Evolutionary conservation across 1,140 invertebrate species (phyloP).

Genomic region (Manduca sexta): DNA sequence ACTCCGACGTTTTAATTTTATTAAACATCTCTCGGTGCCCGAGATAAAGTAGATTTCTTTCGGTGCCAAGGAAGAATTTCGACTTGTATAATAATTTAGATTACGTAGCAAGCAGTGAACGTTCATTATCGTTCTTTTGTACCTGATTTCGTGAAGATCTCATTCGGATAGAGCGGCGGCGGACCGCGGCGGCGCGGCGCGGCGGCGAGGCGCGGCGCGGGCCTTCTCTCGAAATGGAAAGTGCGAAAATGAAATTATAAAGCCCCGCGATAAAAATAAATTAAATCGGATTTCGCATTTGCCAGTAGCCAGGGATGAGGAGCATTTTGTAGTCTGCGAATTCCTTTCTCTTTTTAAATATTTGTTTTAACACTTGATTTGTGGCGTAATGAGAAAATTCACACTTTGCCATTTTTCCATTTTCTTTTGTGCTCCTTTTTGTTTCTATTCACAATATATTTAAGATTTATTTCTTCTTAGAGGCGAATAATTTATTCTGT

Average conservation of each 20-base stretch:
- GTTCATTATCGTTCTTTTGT: constrained; percentile 74
- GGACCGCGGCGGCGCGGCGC: constrained; percentile 63
- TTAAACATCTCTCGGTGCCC: constrained; percentile 63
- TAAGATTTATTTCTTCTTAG: background rate
- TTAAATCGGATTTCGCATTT: constrained; percentile 72
- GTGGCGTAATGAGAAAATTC: constrained; percentile 64
- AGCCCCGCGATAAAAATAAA: constrained; percentile 73
- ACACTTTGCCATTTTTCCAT: constrained; percentile 51
- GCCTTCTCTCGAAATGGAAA: constrained; percentile 69
- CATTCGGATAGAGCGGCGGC: constrained; percentile 69
- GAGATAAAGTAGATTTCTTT: constrained; percentile 72
- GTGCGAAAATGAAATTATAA: constrained; percentile 74
- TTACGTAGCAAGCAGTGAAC: constrained; percentile 70
- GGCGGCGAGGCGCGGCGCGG: constrained; percentile 60
- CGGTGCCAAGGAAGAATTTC: constrained; percentile 68
- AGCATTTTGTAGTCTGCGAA: constrained; percentile 63
- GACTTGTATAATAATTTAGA: constrained; percentile 73
- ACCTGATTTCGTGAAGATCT: constrained; percentile 72
- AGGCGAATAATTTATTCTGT: background rate
- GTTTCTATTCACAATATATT: constrained; percentile 12
- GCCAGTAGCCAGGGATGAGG: constrained; percentile 64
- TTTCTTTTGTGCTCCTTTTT: constrained; percentile 25
- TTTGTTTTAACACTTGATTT: constrained; percentile 71
- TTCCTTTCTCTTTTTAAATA: constrained; percentile 68
- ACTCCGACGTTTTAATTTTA: constrained; percentile 70